Conservation (phyloP, 1,140 invertebrate species). For the Temnothorax longispinosus region DNA sequence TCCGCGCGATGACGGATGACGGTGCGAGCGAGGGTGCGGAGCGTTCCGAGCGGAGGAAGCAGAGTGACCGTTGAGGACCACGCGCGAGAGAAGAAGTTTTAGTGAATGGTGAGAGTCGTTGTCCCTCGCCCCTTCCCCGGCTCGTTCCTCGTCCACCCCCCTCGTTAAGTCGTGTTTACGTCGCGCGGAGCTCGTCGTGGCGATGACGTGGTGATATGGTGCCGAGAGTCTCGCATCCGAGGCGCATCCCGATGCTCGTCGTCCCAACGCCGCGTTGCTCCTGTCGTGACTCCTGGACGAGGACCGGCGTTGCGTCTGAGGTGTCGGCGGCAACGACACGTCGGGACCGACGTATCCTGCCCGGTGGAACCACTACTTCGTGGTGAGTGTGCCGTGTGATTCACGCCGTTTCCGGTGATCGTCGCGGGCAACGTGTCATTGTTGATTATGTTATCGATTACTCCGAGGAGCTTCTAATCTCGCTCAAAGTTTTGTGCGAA, state of each 20-base stretch:
- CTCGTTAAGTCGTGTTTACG: neutral
- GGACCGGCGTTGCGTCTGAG: conserved; percentile 59
- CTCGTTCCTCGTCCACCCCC: neutral
- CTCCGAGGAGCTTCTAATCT: neutral
- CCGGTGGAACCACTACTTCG: conserved; percentile 81
- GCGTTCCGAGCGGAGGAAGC: conserved; percentile 12
- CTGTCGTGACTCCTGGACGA: conserved; percentile 24
- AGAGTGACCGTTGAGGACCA: conserved; percentile 46
- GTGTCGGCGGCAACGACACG: conserved; percentile 58
- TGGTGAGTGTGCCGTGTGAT: conserved; percentile 76
- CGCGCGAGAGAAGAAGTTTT: conserved; percentile 3
- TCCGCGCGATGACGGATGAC: conserved; percentile 49
- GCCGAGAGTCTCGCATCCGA: conserved; percentile 71
- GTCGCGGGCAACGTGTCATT: neutral
- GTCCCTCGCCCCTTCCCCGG: neutral
- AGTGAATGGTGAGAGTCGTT: conserved; percentile 61
- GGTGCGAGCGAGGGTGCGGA: neutral
- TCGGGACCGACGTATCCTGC: conserved; percentile 71
- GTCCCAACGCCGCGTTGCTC: conserved; percentile 39
- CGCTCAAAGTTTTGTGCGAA: too few species aligned
- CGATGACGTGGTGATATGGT: conserved; percentile 79
- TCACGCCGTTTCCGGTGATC: conserved; percentile 3
- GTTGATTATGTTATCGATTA: neutral
- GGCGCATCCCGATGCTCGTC: conserved; percentile 65
- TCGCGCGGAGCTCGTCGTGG: conserved; percentile 44